Conservation (phyloP, 2,113 vertebrate species). For the Pelobates fuscus region DNA sequence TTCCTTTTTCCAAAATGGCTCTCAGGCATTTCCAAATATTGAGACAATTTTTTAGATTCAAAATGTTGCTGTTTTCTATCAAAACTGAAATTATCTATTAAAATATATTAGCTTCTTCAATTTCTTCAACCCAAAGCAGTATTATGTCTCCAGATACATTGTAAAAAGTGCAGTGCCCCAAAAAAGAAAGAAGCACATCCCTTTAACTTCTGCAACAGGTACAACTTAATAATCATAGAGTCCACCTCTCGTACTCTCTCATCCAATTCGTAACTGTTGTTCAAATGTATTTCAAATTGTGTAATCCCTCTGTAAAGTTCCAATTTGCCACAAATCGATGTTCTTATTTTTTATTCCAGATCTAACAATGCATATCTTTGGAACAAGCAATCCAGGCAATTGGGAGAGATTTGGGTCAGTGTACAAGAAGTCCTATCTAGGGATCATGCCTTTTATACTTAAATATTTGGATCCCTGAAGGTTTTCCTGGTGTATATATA, state of each 20-base stretch:
- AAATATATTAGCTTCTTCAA: too few species aligned
- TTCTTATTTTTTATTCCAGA: background rate
- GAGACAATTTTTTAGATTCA: too few species aligned
- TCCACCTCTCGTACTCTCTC: background rate
- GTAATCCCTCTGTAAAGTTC: background rate
- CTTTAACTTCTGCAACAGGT: background rate
- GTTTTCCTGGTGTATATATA: conserved; percentile 38
- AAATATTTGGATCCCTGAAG: conserved; percentile 40
- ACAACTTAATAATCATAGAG: background rate
- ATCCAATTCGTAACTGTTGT: background rate
- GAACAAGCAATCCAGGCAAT: conserved; percentile 3
- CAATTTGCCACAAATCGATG: background rate
- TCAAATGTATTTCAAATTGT: background rate
- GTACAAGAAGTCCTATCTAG: conserved; percentile 16
- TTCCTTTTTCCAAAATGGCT: too few species aligned
- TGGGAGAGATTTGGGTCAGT: background rate
- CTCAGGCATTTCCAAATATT: too few species aligned
- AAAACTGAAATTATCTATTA: too few species aligned
- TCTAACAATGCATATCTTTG: background rate
- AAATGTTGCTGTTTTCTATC: too few species aligned
- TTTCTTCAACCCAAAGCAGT: too few species aligned
- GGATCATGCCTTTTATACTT: conserved; percentile 25
- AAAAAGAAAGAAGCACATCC: background rate
- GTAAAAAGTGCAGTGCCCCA: too few species aligned
- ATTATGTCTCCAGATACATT: too few species aligned